These are phyloP conservation scores for Silurus glanis DNA, from an alignment of 2,113 vertebrate genomes.

Conservation along the genomic window DNA sequence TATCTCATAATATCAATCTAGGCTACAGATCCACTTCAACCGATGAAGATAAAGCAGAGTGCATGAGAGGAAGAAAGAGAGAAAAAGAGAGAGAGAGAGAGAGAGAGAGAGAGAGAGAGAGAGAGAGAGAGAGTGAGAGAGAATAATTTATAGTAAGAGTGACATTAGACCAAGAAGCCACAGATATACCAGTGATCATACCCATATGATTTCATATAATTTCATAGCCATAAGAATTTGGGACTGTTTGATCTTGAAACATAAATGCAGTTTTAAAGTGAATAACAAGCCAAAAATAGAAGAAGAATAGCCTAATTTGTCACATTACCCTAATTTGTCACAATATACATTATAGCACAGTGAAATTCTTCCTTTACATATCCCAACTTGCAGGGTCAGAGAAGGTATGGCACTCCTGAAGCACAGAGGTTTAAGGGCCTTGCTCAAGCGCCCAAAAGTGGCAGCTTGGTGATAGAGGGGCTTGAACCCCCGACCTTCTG, in stretches of 20 bases:
- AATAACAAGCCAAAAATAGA: not conserved
- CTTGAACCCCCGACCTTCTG: too few relatives aligned
- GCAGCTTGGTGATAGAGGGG: too few relatives aligned
- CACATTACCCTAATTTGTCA: too few relatives aligned
- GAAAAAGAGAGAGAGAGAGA: too few relatives aligned
- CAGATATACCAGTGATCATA: conserved; percentile 56
- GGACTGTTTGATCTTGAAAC: conserved; percentile 67
- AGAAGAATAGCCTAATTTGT: too few relatives aligned
- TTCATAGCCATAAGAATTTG: conserved; percentile 63
- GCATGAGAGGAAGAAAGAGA: not conserved
- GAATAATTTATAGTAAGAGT: conserved; percentile 35
- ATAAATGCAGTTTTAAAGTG: conserved; percentile 50
- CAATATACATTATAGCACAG: too few relatives aligned
- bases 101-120: too few relatives aligned
- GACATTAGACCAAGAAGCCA: conserved; percentile 53
- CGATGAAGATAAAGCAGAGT: not conserved
- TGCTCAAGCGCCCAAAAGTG: too few relatives aligned
- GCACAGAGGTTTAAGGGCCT: too few relatives aligned
- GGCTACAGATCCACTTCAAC: not conserved
- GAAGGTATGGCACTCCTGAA: too few relatives aligned
- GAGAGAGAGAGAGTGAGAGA: not conserved
- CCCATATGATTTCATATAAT: conserved; percentile 23
- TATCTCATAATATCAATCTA: not conserved
- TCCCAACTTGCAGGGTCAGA: too few relatives aligned
- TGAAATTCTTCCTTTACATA: too few relatives aligned